phyloP scores from a whole-genome alignment of 1,140 invertebrate species.

The Panagrolaimus sp. region DNA sequence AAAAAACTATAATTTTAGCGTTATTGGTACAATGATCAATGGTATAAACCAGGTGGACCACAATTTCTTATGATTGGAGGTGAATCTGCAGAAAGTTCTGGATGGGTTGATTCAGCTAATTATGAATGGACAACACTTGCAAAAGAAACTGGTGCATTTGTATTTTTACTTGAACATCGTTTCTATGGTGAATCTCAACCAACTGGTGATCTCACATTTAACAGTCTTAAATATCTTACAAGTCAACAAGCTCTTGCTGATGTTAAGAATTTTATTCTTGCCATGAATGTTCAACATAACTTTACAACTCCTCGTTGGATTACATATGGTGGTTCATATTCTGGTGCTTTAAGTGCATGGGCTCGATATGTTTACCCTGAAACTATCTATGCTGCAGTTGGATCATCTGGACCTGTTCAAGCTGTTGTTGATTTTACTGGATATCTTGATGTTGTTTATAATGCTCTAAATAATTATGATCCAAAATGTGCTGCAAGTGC shows the following conservation, averaged over 20 bases:
- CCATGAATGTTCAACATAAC: constrained; percentile 33
- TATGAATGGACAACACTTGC: constrained; percentile 60
- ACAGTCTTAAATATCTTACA: constrained; percentile 43
- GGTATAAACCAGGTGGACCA: constrained; percentile 67
- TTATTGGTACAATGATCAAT: constrained; percentile 72
- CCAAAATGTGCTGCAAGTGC: background rate
- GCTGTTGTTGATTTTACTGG: constrained; percentile 73
- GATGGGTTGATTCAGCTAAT: constrained; percentile 8
- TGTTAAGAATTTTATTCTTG: constrained; percentile 40
- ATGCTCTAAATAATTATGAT: background rate
- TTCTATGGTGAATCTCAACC: constrained; percentile 88
- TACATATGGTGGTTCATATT: constrained; percentile 82
- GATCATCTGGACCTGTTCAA: constrained; percentile 76
- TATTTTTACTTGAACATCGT: constrained; percentile 80
- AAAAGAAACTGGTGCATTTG: constrained; percentile 71
- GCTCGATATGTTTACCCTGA: constrained; percentile 80
- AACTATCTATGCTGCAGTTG: constrained; percentile 73
- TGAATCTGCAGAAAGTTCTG: constrained; percentile 8
- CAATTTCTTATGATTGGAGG: constrained; percentile 79
- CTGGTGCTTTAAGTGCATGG: constrained; percentile 74
- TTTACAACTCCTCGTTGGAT: constrained; percentile 69
- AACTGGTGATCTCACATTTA: constrained; percentile 33
- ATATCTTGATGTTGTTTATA: constrained; percentile 17
- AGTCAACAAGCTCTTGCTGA: constrained; percentile 50
- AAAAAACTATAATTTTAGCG: constrained; percentile 59